Evolutionary conservation across 2,113 vertebrate species (phyloP).

Genomic region (Halichoerus grypus): DNA sequence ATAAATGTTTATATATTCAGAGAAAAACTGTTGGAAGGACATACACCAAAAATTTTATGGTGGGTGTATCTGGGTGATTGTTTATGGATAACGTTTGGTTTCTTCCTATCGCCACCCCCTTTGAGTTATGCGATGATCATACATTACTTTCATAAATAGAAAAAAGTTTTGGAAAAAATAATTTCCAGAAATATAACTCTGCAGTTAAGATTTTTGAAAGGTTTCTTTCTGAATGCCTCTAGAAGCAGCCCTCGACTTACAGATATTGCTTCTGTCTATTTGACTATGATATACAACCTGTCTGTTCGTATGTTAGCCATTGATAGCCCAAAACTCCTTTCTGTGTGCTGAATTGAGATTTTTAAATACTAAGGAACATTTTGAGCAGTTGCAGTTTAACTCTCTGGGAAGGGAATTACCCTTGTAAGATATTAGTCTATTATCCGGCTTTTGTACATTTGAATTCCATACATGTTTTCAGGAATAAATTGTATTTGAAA

Average conservation of each 20-base stretch:
- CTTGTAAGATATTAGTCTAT: background rate
- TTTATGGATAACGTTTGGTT: background rate
- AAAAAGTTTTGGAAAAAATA: background rate
- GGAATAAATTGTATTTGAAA: constrained; percentile 28
- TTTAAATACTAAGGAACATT: background rate
- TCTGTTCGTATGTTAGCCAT: background rate
- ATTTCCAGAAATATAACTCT: background rate
- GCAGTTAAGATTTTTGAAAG: background rate
- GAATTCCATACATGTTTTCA: background rate
- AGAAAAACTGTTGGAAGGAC: background rate
- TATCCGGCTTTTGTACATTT: background rate
- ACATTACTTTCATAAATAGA: background rate
- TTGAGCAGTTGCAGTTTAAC: background rate
- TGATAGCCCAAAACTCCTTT: background rate
- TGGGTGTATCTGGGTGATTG: background rate
- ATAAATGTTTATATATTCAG: background rate
- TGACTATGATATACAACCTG: background rate
- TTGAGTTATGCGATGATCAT: background rate
- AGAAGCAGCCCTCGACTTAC: background rate
- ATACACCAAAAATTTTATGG: background rate
- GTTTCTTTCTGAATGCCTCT: background rate
- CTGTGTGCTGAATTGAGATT: background rate
- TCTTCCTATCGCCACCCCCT: background rate
- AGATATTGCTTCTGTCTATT: background rate
- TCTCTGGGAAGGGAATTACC: background rate